phyloP scores from a whole-genome alignment of 2,113 vertebrate genomes.

The Naja naja region DNA sequence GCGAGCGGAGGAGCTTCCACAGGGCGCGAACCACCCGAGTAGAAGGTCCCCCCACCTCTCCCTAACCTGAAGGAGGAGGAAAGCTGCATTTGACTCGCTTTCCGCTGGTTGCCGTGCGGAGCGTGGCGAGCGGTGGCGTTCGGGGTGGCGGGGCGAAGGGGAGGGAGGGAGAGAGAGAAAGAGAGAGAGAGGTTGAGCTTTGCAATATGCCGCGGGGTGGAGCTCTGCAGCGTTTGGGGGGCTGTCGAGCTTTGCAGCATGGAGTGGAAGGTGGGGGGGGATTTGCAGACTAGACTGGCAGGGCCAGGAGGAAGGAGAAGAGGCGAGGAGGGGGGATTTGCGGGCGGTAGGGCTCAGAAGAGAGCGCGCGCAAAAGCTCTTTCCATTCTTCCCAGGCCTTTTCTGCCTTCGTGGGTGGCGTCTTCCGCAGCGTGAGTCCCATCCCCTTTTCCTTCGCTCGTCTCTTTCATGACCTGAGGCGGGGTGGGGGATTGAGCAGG shows the following conservation, averaged over 20 bases:
- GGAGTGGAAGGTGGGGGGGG: neutral
- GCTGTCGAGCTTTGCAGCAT: neutral
- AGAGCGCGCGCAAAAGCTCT: neutral
- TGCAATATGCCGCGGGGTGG: neutral
- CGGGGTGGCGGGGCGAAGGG: neutral
- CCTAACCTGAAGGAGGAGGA: neutral
- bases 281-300: neutral
- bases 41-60: neutral
- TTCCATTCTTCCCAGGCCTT: neutral
- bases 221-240: neutral
- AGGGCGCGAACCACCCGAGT: neutral
- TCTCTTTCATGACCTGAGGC: conserved; percentile 30
- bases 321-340: neutral
- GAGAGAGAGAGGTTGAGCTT: neutral
- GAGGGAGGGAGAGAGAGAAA: neutral
- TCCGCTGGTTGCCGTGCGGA: neutral
- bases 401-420: neutral
- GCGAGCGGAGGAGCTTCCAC: neutral
- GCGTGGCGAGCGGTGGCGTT: neutral
- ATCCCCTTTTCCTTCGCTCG: conserved; percentile 6
- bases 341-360: no score
- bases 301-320: neutral
- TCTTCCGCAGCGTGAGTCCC: conserved; percentile 23
- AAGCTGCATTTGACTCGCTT: neutral
- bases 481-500: neutral